These are phyloP conservation scores for Dasypolia templi DNA, from an alignment of 2,888 invertebrate species.

Conservation along the genomic window DNA sequence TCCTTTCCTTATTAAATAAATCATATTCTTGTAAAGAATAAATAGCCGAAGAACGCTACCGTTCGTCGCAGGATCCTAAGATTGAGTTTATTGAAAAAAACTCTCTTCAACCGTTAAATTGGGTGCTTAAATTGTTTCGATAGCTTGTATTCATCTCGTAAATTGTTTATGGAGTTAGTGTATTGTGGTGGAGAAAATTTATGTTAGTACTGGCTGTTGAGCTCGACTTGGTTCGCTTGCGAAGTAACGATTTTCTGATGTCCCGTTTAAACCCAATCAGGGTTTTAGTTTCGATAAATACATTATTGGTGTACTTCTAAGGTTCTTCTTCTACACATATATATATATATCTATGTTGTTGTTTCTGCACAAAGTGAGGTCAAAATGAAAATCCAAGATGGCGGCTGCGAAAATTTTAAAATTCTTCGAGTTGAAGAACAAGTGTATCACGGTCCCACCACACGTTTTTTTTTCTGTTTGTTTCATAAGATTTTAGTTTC, in stretches of 20 bases:
- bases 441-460: too few relatives aligned
- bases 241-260: neutral
- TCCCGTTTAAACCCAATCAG: neutral
- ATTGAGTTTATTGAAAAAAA: slow-evolving; percentile 61
- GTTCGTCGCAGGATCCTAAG: slow-evolving; percentile 20
- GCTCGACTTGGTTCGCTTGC: neutral
- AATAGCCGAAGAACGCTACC: slow-evolving; percentile 35
- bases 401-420: too few relatives aligned
- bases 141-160: slow-evolving; percentile 47
- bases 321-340: too few relatives aligned
- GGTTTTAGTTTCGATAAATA: neutral
- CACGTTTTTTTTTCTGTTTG: too few relatives aligned
- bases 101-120: slow-evolving; percentile 57
- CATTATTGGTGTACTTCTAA: neutral
- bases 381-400: too few relatives aligned
- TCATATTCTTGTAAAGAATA: slow-evolving; percentile 35
- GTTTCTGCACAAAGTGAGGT: too few relatives aligned
- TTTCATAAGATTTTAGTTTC: neutral
- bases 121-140: slow-evolving; percentile 37
- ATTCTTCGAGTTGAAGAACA: too few relatives aligned
- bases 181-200: slow-evolving; percentile 23
- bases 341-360: too few relatives aligned
- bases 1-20: slow-evolving; percentile 3
- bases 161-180: slow-evolving; percentile 41
- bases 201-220: neutral